Conservation (phyloP, 2,888 invertebrate genomes). For the Unio delphinus region DNA sequence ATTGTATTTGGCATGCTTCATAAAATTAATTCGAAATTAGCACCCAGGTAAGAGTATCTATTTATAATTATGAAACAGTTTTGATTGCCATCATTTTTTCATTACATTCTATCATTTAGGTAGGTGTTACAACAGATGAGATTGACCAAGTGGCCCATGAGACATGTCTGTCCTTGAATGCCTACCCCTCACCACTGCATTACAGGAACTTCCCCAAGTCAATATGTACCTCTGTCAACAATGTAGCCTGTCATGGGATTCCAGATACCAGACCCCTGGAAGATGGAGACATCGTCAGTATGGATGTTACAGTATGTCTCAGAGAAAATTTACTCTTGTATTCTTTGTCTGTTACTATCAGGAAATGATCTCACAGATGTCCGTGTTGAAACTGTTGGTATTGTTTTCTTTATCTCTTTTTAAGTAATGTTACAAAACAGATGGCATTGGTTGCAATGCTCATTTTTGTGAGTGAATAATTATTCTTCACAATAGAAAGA, state of each 20-base stretch:
- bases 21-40: background rate
- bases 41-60: background rate
- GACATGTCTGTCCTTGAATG: slow-evolving; percentile 79
- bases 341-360: too few relatives aligned
- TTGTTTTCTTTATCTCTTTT: too few relatives aligned
- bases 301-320: slow-evolving; percentile 87
- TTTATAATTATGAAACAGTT: background rate
- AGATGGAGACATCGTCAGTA: slow-evolving; percentile 90
- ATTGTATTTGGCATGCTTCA: background rate
- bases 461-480: too few relatives aligned
- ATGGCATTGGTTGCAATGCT: too few relatives aligned
- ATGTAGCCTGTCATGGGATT: slow-evolving; percentile 93
- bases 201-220: slow-evolving; percentile 91
- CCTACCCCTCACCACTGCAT: slow-evolving; percentile 91
- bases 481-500: too few relatives aligned
- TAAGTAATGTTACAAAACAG: too few relatives aligned
- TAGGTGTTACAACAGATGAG: slow-evolving; percentile 86
- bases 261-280: slow-evolving; percentile 84
- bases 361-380: too few relatives aligned
- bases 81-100: background rate
- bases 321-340: too few relatives aligned
- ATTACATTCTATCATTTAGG: slow-evolving; percentile 29
- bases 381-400: too few relatives aligned
- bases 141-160: slow-evolving; percentile 85
- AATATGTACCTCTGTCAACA: slow-evolving; percentile 91